Evolutionary conservation across 2,113 vertebrate species (phyloP).

Genomic region (Pangasianodon hypophthalmus): DNA sequence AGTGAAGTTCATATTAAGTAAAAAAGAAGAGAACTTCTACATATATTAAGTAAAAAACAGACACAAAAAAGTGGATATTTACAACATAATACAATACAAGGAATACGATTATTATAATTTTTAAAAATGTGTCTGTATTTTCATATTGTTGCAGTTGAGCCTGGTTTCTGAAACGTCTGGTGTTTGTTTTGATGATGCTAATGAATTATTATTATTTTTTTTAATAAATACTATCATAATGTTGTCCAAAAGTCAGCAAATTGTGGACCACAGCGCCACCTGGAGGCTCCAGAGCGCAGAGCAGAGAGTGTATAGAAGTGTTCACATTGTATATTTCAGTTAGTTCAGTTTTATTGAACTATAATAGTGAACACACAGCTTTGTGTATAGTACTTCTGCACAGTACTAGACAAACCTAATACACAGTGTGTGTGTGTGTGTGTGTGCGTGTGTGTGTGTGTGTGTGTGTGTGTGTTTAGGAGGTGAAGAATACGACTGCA

Average conservation of each 20-base stretch:
- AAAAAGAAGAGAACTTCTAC: neutral
- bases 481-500: neutral
- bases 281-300: neutral
- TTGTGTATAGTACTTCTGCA: neutral
- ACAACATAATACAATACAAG: neutral
- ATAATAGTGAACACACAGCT: neutral
- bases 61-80: neutral
- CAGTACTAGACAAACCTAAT: neutral
- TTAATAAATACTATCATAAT: too few relatives aligned
- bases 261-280: neutral
- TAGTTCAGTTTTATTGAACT: neutral
- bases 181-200: neutral
- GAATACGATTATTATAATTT: neutral
- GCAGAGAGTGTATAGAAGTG: neutral
- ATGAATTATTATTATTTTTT: neutral
- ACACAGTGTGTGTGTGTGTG: neutral
- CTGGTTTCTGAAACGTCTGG: neutral
- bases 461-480: neutral
- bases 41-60: neutral
- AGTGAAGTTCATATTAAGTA: neutral
- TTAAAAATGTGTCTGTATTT: neutral
- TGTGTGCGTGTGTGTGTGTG: constrained; percentile 4
- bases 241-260: neutral
- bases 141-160: neutral
- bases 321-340: neutral